phyloP scores from a whole-genome alignment of 2,888 invertebrate genomes.

The Himalopsyche kuldschensis region DNA sequence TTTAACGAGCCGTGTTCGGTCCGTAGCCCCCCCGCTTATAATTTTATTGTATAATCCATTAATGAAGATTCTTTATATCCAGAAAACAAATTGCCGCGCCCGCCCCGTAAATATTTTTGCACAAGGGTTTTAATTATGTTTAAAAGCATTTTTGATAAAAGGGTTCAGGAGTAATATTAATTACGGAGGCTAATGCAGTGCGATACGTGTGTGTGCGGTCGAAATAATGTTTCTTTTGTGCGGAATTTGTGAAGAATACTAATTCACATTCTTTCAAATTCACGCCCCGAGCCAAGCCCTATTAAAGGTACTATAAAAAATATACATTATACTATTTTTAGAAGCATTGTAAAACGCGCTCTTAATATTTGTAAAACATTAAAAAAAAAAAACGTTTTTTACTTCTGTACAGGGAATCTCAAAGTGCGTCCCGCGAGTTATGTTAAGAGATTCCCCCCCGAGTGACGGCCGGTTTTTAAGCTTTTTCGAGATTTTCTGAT shows the following conservation, averaged over 20 bases:
- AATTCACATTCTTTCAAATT: not conserved
- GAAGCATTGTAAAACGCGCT: too few species aligned
- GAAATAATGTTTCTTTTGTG: not conserved
- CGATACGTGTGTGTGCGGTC: not conserved
- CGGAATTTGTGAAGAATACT: not conserved
- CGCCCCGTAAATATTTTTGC: not conserved
- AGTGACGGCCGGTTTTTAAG: too few species aligned
- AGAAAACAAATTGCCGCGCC: not conserved
- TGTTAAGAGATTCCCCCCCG: too few species aligned
- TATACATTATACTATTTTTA: too few species aligned
- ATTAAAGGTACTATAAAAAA: not conserved
- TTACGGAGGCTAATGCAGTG: not conserved
- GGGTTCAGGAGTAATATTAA: not conserved
- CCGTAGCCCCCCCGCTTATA: not conserved
- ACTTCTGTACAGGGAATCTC: too few species aligned
- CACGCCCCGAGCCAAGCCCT: not conserved
- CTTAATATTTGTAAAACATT: too few species aligned
- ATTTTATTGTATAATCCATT: not conserved
- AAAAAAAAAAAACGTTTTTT: too few species aligned
- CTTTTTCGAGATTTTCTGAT: too few species aligned
- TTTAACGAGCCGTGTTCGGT: not conserved
- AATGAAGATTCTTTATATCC: not conserved
- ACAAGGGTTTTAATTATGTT: not conserved
- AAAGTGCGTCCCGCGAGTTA: too few species aligned
- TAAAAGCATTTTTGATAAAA: not conserved